Base-by-base conservation (phyloP, 2,888 invertebrate species). In the Mythimna ferrago region DNA sequence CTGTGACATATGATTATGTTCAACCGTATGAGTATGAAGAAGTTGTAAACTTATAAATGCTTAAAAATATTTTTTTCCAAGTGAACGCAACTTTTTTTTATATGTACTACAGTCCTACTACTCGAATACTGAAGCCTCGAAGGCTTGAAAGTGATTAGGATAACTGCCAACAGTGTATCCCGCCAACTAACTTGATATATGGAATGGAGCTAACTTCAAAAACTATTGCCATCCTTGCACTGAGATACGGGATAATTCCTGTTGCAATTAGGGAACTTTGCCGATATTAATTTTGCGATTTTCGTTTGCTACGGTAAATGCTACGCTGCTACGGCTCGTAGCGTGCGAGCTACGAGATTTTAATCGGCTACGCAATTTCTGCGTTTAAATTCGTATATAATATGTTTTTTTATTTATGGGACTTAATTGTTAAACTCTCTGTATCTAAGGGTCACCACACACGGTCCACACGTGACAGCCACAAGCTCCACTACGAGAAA, bases 121-220 rank as follows among this genome's bases (percentile, higher is more conserved):
- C 70, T 78, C 62, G 76, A 74, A 54, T 54, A 48, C 35, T n/a
- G 61, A 61, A 61, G 61, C 61, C 41, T 64, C 56, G 56, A 68
- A 71, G 48, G 60, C 78, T 78, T 68, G 68, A 82, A 75, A 71
- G 85, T 85, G 85, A 85, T 85, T 85, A 85, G 85, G 85, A 81
- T 81, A 66, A 80, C 70, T 85, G 85, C 85, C 85, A 85, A 81
- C 75, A 66, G 71, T 70, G 71, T 71, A 68, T 74, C 66, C 83
- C 78, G 83, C 85, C 81, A 85, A 78, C 81, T 60, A 71, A 66
- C 75, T 48, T 85, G 85, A 85, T 78, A 81, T 83, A 85, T 85
- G 74, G 67, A 71, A 75, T 78, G 58, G 75, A 76, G 77, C 71
- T 85, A 73, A 80, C 85, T 78, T 80, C 71, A 70, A 78, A 75